Base-by-base conservation (phyloP, 2,113 vertebrate species). In the Rhodinocichla rosea region DNA sequence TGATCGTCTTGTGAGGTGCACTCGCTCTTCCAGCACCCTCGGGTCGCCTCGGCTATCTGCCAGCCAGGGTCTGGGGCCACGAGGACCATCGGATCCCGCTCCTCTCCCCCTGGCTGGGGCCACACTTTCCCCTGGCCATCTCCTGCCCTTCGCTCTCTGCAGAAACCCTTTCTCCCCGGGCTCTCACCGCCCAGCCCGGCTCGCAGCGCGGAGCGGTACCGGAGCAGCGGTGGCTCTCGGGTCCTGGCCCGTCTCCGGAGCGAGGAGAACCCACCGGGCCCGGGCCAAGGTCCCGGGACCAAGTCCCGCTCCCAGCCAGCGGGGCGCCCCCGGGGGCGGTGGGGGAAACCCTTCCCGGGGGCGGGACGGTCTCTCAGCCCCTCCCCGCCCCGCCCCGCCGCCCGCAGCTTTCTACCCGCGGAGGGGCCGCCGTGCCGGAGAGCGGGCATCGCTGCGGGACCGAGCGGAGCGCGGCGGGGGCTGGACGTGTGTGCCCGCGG, bases 201-300 rank as follows among this genome's bases (percentile, higher is more conserved):
- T 12, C 19, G 17, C 13, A 28, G 49, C 10, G 7, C 47, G 15
- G 39, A 44, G 39, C 32, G 22, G 32, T 27, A 18, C 18, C 12
- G 18, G 12, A 12, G 18, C 10, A 2, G 22, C 10, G 10, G 16
- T 11, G 28, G 6, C 39, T 60, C 9, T 10, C 33, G 37, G 14
- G 10, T 33, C 20, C 39, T n/a, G 23, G 10, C 15, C 7, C 10
- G 3, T 2, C 6, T 8, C 19, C 15, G 4, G 18, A 57, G 35
- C 5, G 12, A 50, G 33, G 5, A 52, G 11, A 33, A 5, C 39
- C 13, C 33, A 12, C 4, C 2, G 9, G 5, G 7, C 15, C 3
- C 2, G 4, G 4, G 6, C 18, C 18, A 7, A 10, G 5, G 1
- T 1, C 2, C 17, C 18, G 1, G 11, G 2, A 4, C 18, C 10